Percentiles rank a stretch among this genome's conserved stretches.
These are phyloP conservation scores for Wiebesia pumilae DNA, from an alignment of 1,140 invertebrate species.

Conservation along the genomic window DNA sequence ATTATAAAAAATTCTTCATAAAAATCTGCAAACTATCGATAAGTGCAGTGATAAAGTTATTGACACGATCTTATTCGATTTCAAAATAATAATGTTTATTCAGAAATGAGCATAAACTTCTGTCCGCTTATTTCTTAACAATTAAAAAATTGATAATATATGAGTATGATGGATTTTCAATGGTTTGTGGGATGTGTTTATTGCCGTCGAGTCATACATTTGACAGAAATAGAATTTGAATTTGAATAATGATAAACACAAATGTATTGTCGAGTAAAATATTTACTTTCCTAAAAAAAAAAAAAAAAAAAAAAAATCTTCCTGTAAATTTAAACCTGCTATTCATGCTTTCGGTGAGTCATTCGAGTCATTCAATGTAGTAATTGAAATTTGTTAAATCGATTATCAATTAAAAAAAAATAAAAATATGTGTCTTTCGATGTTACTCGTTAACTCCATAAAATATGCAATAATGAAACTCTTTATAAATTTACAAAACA, in stretches of 20 bases:
- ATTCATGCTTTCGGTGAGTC: background rate
- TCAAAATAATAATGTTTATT: background rate
- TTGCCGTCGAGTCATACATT: conserved; percentile 27
- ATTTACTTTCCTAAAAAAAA: background rate
- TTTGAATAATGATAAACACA: conserved; percentile 37
- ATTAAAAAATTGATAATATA: background rate
- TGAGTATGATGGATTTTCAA: conserved; percentile 28
- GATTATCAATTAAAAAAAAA: background rate
- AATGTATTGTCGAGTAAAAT: conserved; percentile 16
- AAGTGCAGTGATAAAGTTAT: background rate
- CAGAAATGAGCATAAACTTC: background rate
- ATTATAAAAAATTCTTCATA: too few relatives aligned
- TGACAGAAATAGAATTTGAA: conserved; percentile 39
- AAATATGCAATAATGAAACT: background rate
- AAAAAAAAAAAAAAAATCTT: background rate
- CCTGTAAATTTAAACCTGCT: background rate
- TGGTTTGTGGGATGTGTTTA: conserved; percentile 30
- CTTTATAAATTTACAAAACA: background rate
- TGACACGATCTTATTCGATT: background rate
- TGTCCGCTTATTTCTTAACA: background rate
- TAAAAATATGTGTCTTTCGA: background rate
- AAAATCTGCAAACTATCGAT: too few relatives aligned
- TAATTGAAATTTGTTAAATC: conserved; percentile 9
- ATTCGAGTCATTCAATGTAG: background rate
- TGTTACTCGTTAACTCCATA: background rate